A percentile compares a stretch with the other conserved stretches of the same genome.
Conservation (phyloP, 2,113 vertebrate genomes). For the Grammomys surdaster region DNA sequence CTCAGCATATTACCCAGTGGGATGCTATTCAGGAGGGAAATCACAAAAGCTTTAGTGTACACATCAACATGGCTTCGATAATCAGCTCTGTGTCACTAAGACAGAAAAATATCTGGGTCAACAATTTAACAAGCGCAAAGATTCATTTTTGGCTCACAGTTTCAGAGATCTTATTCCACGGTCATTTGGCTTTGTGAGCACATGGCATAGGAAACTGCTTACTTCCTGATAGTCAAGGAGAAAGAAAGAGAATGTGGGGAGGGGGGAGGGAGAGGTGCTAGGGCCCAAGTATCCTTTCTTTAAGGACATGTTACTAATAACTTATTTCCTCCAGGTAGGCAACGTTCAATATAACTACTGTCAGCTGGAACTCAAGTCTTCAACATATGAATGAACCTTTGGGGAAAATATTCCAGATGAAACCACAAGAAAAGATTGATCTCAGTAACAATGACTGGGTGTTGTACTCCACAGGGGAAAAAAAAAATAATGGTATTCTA, state of each 20-base stretch:
- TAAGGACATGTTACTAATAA: not conserved
- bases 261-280: not conserved
- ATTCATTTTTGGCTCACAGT: not conserved
- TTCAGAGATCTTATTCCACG: not conserved
- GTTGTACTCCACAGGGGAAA: not conserved
- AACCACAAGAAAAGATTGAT: not conserved
- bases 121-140: not conserved
- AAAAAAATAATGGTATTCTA: no score
- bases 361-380: not conserved
- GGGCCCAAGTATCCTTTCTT: no score
- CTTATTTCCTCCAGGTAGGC: not conserved
- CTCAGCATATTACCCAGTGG: not conserved
- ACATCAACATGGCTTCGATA: not conserved
- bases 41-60: not conserved
- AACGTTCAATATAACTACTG: not conserved
- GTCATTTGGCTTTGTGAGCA: not conserved
- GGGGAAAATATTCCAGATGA: not conserved
- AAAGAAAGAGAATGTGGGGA: not conserved
- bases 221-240: not conserved
- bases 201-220: not conserved
- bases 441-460: not conserved
- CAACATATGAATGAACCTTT: not conserved
- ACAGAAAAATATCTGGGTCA: not conserved
- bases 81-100: not conserved
- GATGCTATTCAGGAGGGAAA: not conserved